Base-by-base conservation (phyloP, 2,888 invertebrate species). In the Rhagophthalmus giganteus region DNA sequence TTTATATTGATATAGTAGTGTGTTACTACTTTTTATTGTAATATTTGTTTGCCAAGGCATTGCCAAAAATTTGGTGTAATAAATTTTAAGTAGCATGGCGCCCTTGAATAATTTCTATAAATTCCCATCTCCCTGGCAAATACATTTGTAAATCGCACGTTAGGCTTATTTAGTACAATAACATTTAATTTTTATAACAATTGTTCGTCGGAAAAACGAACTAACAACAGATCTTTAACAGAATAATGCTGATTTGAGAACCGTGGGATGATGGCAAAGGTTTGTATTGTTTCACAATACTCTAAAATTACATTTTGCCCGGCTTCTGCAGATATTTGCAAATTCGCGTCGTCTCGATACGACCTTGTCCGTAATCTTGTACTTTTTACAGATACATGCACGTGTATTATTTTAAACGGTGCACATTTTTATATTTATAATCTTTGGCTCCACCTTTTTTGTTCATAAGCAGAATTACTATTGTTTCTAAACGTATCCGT, bases 331-430 rank as follows among this genome's bases (percentile, higher is more conserved):
- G 37, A 48, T 52, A 50, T 37, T 20, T 24, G 41, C 25, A 41
- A 40, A 53, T 51, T 49, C 44, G 53, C 42, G 52, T 40, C 50
- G 53, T 53, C 41, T 38, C 40, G 25, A 16, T 38, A 24, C 41
- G 49, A 51, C 49, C 54, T 55, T 57, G 55, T 20, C 33, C 45
- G 41, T 38, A 40, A 38, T 27, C 40, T 47, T 28, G 49, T 55
- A 59, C 57, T n/a, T 59, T 58, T 59, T 59, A 53, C 50, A 55
- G 53, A 57, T 45, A 45, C 16, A 39, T 39, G 14, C 54, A 54
- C 51, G 51, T 45, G 49, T 13, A 34, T 33, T 8, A n/a, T n/a
- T n/a, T n/a, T n/a, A n/a, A 28, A 11, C 37, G 35, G 28, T 52
- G 38, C 25, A 30, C 25, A 25, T 34, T 16, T 28, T 37, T 37